A percentile compares a stretch with the other conserved stretches of the same genome.
These are phyloP conservation scores for Cheilosia impressa DNA, from an alignment of 2,888 invertebrate species.

Conservation along the genomic window DNA sequence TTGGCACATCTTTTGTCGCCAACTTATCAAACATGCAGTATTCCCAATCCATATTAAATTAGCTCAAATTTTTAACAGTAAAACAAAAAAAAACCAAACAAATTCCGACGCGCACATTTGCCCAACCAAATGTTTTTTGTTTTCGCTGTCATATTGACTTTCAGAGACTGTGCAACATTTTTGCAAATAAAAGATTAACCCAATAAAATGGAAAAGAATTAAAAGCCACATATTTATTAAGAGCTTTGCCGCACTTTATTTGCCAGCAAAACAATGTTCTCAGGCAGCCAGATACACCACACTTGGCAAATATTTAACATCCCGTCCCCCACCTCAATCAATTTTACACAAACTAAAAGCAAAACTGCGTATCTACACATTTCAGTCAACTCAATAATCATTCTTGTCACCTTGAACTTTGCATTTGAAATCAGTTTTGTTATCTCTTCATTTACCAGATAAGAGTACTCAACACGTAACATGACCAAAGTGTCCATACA, in stretches of 20 bases:
- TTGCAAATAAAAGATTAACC: constrained; percentile 24
- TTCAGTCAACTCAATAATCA: constrained; percentile 8
- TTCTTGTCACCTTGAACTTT: constrained; percentile 50
- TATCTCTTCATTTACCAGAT: constrained; percentile 13
- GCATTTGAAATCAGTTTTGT: constrained; percentile 14
- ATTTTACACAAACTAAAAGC: constrained; percentile 6
- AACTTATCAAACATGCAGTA: too few relatives aligned
- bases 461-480: constrained; percentile 7
- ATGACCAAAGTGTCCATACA: neutral
- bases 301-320: constrained; percentile 22
- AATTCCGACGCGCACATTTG: too few relatives aligned
- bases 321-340: constrained; percentile 8
- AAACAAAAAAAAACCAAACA: too few relatives aligned
- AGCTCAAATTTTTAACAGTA: too few relatives aligned
- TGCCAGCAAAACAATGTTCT: neutral
- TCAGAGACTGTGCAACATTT: neutral
- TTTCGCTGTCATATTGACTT: neutral
- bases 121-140: constrained; percentile 1
- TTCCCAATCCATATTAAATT: too few relatives aligned
- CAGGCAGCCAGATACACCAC: neutral
- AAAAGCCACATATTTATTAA: constrained; percentile 17
- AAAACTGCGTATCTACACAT: constrained; percentile 2
- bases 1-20: too few relatives aligned
- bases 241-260: neutral
- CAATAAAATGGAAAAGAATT: neutral